Conservation (phyloP, 2,797 vertebrate species). For the Arrhamphus sclerolepis region DNA sequence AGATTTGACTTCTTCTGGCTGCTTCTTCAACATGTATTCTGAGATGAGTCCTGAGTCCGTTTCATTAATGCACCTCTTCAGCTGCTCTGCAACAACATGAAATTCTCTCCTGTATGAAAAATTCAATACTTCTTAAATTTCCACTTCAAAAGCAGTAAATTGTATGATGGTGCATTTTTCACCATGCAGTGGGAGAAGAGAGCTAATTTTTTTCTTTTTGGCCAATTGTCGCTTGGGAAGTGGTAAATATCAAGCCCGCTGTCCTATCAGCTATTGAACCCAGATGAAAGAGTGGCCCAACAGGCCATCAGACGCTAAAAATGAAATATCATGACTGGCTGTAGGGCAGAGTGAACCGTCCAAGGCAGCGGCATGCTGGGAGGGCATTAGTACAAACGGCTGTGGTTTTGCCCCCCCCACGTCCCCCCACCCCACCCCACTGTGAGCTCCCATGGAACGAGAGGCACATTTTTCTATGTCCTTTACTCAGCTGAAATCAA, state of each 20-base stretch:
- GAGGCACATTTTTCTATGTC: constrained; percentile 29
- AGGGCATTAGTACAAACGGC: constrained; percentile 66
- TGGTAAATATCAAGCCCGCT: constrained; percentile 66
- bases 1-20: constrained; percentile 12
- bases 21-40: constrained; percentile 12
- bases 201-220: constrained; percentile 40
- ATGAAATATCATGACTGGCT: constrained; percentile 68
- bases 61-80: constrained; percentile 13
- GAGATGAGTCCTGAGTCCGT: constrained; percentile 2
- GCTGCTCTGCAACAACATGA: constrained; percentile 6
- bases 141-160: constrained; percentile 27
- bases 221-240: constrained; percentile 43
- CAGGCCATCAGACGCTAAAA: constrained; percentile 58
- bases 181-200: constrained; percentile 15
- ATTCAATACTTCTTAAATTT: constrained; percentile 5
- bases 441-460: constrained; percentile 37
- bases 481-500: constrained; percentile 29
- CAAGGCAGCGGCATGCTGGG: constrained; percentile 58
- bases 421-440: constrained; percentile 48
- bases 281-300: constrained; percentile 65
- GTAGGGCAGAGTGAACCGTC: constrained; percentile 52
- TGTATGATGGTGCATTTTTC: constrained; percentile 22
- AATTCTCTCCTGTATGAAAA: not conserved
- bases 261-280: constrained; percentile 45
- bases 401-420: constrained; percentile 53